Conservation (phyloP, 2,888 invertebrate genomes). For the Cantharis rufa region DNA sequence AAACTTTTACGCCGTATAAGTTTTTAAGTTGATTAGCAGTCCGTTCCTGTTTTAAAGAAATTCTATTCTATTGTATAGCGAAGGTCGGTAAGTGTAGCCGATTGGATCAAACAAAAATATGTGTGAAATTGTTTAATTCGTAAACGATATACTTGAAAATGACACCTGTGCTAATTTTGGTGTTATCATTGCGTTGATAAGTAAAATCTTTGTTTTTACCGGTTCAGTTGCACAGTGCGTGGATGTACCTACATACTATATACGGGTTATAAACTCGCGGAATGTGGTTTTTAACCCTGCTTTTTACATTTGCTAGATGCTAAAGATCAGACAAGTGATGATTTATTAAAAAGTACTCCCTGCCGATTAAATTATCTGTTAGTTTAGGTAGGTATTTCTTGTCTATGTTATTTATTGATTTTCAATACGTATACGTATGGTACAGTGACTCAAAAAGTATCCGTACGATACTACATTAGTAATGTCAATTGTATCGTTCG, state of each 20-base stretch:
- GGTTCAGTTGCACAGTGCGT: slow-evolving; percentile 24
- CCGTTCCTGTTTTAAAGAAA: not conserved
- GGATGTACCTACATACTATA: slow-evolving; percentile 9
- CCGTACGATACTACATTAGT: no score
- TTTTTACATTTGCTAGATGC: slow-evolving; percentile 10
- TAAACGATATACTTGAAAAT: not conserved
- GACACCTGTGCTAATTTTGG: not conserved
- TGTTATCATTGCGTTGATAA: not conserved
- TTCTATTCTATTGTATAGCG: not conserved
- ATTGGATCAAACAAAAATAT: slow-evolving; percentile 5
- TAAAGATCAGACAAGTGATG: slow-evolving; percentile 12
- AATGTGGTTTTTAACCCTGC: slow-evolving; percentile 24
- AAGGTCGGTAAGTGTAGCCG: slow-evolving; percentile 11
- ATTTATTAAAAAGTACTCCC: slow-evolving; percentile 14
- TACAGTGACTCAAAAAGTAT: no score
- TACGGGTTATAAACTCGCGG: slow-evolving; percentile 25
- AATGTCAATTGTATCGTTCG: no score
- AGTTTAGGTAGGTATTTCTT: not conserved
- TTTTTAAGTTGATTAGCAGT: not conserved
- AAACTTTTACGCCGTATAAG: not conserved
- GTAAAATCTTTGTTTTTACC: slow-evolving; percentile 16
- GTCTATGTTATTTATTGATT: not conserved
- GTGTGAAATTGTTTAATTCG: not conserved
- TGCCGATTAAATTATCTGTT: slow-evolving; percentile 1
- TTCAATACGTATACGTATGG: not conserved